A percentile compares a stretch with the other conserved stretches of the same genome.
phyloP scores from a whole-genome alignment of 2,888 invertebrate genomes.

The Chrysotoxum bicinctum region DNA sequence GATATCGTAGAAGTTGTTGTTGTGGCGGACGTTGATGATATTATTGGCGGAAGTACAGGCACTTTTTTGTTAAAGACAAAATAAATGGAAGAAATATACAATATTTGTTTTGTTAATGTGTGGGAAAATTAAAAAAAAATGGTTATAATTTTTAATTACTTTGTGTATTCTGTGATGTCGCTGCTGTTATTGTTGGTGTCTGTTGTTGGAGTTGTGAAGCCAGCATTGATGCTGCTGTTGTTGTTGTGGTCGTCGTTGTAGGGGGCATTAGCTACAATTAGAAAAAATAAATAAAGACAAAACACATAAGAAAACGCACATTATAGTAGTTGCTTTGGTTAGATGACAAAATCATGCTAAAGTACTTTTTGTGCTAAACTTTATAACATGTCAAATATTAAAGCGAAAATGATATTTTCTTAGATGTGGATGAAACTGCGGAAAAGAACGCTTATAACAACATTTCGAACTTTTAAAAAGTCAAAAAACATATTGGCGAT shows the following conservation, averaged over 20 bases:
- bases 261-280: conserved; percentile 68
- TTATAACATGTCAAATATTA: no score
- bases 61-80: conserved; percentile 58
- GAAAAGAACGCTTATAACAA: no score
- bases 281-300: conserved; percentile 22
- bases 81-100: conserved; percentile 34
- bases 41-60: conserved; percentile 75
- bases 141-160: conserved; percentile 61
- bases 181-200: conserved; percentile 73
- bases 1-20: conserved; percentile 73
- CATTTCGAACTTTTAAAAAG: no score
- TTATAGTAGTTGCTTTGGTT: background rate
- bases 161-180: conserved; percentile 70
- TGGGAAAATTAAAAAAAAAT: conserved; percentile 16
- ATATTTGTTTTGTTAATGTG: conserved; percentile 12
- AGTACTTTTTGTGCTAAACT: background rate
- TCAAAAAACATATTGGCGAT: no score
- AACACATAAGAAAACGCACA: conserved; percentile 35
- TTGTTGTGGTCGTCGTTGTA: conserved; percentile 74
- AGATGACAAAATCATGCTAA: conserved; percentile 4
- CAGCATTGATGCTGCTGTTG: conserved; percentile 78
- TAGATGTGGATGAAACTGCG: background rate
- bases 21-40: conserved; percentile 77
- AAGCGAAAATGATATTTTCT: no score
- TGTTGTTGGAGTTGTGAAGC: conserved; percentile 74